Base-by-base conservation (phyloP, 2,888 invertebrate species). In the Hyppa rectilinea region DNA sequence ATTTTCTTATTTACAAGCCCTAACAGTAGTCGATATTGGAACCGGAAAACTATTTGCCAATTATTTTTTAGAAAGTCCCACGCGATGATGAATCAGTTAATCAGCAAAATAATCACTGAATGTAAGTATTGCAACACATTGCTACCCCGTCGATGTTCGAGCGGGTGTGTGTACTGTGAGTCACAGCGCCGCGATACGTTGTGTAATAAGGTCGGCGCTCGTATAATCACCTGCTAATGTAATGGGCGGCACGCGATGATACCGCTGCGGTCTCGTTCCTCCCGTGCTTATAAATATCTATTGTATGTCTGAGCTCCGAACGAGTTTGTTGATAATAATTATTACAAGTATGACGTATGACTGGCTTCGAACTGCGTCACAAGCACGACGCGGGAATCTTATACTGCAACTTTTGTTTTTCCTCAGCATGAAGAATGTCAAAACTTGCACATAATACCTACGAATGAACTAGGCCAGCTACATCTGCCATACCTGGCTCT, bases 71-170 rank as follows among this genome's bases (percentile, higher is more conserved):
- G 14, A 63, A 47, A 64, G 74, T 50, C 55, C 50, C 63, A 64
- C 45, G 10, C 38, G 23, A 40, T 23, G 23, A 60, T 71, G 59
- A 78, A 78, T 78, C 78, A 66, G 62, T 36, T 31, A 34, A 62
- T 66, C 23, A 31, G 20, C 31, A 66, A 43, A 82, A 64, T 59
- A 62, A 45, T 5, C n/a, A 6, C 23, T 9, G 23, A 43, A 20
- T 75, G 23, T 29, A 23, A 45, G 45, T 77, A 72, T 79, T 79
- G 82, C 82, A 61, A 56, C 80, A 72, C 50, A 58, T 82, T 66
- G 45, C 17, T 61, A 52, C 31, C 6, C 40, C 31, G 26, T 29
- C 17, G 34, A 31, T 43, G 50, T 38, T 47, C 7, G 53, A 47
- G 49, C 43, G 23, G 10, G 52, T 49, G n/a, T 10, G 49, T 45